phyloP scores from a whole-genome alignment of 2,113 vertebrate genomes.

The Cepphus grylle region DNA sequence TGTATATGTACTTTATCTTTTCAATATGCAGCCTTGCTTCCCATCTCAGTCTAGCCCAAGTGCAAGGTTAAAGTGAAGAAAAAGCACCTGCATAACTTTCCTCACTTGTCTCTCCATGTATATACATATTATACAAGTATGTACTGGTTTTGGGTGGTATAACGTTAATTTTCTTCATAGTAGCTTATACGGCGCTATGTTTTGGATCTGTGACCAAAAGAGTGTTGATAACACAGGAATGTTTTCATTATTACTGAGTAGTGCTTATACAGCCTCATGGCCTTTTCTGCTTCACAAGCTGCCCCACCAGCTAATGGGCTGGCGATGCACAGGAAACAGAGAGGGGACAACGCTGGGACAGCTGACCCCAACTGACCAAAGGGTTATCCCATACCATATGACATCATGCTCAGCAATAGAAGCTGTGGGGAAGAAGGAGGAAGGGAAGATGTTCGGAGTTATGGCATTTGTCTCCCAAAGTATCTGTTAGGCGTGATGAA shows the following conservation, averaged over 20 bases:
- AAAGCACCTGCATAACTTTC: not conserved
- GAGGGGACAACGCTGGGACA: not conserved
- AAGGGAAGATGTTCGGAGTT: not conserved
- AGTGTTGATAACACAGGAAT: not conserved
- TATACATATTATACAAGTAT: not conserved
- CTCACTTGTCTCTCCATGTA: not conserved
- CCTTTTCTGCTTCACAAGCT: not conserved
- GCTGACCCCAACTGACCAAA: not conserved
- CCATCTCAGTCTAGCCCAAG: not conserved
- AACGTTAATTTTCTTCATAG: not conserved
- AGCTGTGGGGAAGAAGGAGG: not conserved
- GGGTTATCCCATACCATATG: no score
- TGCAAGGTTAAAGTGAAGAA: not conserved
- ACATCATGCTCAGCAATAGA: not conserved
- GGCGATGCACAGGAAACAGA: not conserved
- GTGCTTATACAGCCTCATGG: not conserved
- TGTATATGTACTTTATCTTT: not conserved
- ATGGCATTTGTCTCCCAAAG: not conserved
- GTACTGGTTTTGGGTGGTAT: not conserved
- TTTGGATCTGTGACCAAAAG: not conserved
- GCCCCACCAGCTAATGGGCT: not conserved
- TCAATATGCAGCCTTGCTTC: not conserved
- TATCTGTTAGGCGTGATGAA: accelerated
- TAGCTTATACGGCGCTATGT: not conserved
- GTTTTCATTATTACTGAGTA: not conserved